Base-by-base conservation (phyloP, 92 coral and sea anemone species). In the Actinostola sp. region DNA sequence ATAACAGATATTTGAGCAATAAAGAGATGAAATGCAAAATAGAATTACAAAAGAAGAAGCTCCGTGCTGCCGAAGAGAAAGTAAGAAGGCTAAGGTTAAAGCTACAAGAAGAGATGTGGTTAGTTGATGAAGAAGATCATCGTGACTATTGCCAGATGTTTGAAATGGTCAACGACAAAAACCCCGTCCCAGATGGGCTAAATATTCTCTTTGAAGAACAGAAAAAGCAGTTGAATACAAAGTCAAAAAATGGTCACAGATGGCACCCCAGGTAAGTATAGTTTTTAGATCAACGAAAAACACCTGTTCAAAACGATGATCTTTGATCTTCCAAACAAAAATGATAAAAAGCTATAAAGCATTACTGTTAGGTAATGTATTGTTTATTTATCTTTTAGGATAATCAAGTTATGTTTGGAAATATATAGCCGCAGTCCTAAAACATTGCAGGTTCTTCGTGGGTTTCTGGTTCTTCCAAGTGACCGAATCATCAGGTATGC, bases 61-160 rank as follows among this genome's bases (percentile, higher is more conserved):
- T 39, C 7, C 45, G 45, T 39, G 45, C 45, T 39, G 45, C 45
- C 8, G 45, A 39, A 14, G 45, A 39, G 45, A 39, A 14, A 39
- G 7, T 39, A 14, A 39, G 45, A 39, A 39, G 14, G 14, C 45
- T 7, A 39, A 39, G 45, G 45, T 7, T 39, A 39, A 39, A 39
- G 45, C 45, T 67, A 15, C 51, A 53, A 31, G 42, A 52, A 14
- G 76, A 67, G 38, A 77, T 77, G 83, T 65, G 41, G 20, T 55
- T 56, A 20, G 44, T 77, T 28, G 66, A 67, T 12, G 51, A 41
- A 57, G 64, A 77, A 20, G 83, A 77, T 19, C 53, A 70, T 56
- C 50, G 42, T 21, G 83, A 77, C 56, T 42, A 65, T 54, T 38
- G 17, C 1, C 58, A 77, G 20, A 53, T 77, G 30, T 67, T 77